Evolutionary conservation across 2,797 vertebrate genomes (phyloP), one percentile per base, ranked within the genome.

Genomic region (Enteromius anoplus): DNA sequence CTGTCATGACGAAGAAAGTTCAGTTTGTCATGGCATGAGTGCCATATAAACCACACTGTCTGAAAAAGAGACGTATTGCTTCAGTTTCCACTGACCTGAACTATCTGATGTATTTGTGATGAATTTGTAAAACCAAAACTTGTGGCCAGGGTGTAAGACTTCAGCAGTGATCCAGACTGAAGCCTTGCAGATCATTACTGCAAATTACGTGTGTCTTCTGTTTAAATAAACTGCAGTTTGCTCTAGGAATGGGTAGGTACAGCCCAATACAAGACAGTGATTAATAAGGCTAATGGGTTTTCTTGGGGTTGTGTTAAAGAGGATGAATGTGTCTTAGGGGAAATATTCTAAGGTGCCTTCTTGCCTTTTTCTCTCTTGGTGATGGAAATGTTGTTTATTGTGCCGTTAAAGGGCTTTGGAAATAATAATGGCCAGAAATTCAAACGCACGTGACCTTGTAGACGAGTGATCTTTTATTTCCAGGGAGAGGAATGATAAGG

Each of bases 251-350:
- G 11, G 60, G 47, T 60, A 53, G n/a, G 32, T 34, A 55, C 58
- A 66, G n/a, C 32, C 42, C 9, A 29, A 32, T 65, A 82, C 65
- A 76, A 77, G 81, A 62, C 81, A 70, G 40, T 69, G 73, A 83
- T 77, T 58, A 83, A 83, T 77, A 83, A 47, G 26, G 14, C 65
- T 47, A 76, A 83, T 77, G 51, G 26, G 70, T 68, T 58, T 82
- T 69, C 72, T 58, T 70, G 40, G 40, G n/a, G 47, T 12, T 34
- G 37, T 34, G 71, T 75, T 68, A 58, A 76, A 75, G 5, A 76
- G 71, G 64, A 83, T 70, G 40, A 77, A 83, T 70, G 51, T 60
- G 49, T 42, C 37, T 70, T 26, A 49, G 37, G 26, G 53, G 51
- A 60, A 68, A 77, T 82, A 62, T 53, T 51, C 15, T 75, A 45